These are phyloP conservation scores for Aplochiton taeniatus DNA, from an alignment of 2,797 vertebrate genomes.

Conservation along the genomic window DNA sequence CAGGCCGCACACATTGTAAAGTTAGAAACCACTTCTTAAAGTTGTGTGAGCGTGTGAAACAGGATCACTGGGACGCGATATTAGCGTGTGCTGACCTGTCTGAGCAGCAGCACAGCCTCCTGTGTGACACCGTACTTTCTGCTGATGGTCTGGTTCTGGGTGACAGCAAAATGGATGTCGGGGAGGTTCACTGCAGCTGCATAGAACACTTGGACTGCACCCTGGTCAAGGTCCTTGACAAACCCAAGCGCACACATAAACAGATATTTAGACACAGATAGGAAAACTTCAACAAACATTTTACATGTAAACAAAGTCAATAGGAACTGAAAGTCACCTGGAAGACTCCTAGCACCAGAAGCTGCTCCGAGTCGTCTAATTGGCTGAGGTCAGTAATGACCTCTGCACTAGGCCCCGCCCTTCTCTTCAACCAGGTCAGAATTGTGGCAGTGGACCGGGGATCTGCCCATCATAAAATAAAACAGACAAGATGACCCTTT, in stretches of 20 bases:
- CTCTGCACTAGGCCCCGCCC: slow-evolving; percentile 77
- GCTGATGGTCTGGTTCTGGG: slow-evolving; percentile 64
- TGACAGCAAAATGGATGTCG: slow-evolving; percentile 81
- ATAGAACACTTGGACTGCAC: slow-evolving; percentile 74
- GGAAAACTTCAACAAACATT: not conserved
- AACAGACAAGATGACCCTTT: not conserved
- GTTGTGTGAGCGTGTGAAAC: too few relatives aligned
- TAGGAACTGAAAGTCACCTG: slow-evolving; percentile 70
- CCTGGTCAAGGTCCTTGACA: slow-evolving; percentile 76
- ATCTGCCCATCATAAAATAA: slow-evolving; percentile 62
- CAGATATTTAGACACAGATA: not conserved
- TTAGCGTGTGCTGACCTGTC: slow-evolving; percentile 71
- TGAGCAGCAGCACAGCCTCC: slow-evolving; percentile 79
- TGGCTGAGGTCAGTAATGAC: slow-evolving; percentile 75
- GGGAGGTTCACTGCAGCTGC: slow-evolving; percentile 80
- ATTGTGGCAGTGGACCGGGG: slow-evolving; percentile 82
- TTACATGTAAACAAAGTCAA: not conserved
- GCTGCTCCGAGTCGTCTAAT: slow-evolving; percentile 70
- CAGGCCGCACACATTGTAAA: not conserved
- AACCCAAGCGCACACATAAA: slow-evolving; percentile 10
- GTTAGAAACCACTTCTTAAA: not conserved
- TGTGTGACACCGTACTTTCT: slow-evolving; percentile 65
- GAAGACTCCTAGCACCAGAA: slow-evolving; percentile 87
- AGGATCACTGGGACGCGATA: too few relatives aligned
- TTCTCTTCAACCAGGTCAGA: slow-evolving; percentile 87